A percentile compares a stretch with the other conserved stretches of the same genome.
These are phyloP conservation scores for Rhynchonema sp. DNA, from an alignment of 2,888 invertebrate genomes.

Conservation along the genomic window DNA sequence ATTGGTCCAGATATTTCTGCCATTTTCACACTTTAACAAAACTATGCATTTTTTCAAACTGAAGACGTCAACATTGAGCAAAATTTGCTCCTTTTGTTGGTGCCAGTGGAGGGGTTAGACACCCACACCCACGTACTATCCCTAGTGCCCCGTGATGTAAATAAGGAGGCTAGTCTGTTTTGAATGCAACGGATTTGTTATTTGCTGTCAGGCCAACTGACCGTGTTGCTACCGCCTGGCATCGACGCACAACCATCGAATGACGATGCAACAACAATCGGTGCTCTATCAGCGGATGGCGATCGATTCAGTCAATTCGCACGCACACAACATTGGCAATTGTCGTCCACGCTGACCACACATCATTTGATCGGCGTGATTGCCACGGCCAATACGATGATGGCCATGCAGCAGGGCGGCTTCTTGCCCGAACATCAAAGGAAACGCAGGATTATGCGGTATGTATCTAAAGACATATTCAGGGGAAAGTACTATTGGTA, in stretches of 20 bases:
- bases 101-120: no score
- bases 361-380: conserved; percentile 85
- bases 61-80: no score
- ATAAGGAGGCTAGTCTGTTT: no score
- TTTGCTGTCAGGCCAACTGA: conserved; percentile 20
- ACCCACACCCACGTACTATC: no score
- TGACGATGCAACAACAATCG: not conserved
- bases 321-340: conserved; percentile 59
- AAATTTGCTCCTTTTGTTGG: no score
- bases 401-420: conserved; percentile 90
- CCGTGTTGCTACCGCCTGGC: conserved; percentile 19
- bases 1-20: no score
- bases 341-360: conserved; percentile 79
- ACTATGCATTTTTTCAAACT: no score
- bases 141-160: no score
- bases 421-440: conserved; percentile 46
- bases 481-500: no score
- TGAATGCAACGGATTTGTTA: no score
- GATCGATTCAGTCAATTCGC: conserved; percentile 16
- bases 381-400: conserved; percentile 79
- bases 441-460: conserved; percentile 15
- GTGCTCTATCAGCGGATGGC: conserved; percentile 10
- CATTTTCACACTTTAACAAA: no score
- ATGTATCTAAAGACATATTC: not conserved
- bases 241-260: not conserved